These are phyloP conservation scores for Platyscapa corneri DNA, from an alignment of 1,140 invertebrate species.

Conservation along the genomic window DNA sequence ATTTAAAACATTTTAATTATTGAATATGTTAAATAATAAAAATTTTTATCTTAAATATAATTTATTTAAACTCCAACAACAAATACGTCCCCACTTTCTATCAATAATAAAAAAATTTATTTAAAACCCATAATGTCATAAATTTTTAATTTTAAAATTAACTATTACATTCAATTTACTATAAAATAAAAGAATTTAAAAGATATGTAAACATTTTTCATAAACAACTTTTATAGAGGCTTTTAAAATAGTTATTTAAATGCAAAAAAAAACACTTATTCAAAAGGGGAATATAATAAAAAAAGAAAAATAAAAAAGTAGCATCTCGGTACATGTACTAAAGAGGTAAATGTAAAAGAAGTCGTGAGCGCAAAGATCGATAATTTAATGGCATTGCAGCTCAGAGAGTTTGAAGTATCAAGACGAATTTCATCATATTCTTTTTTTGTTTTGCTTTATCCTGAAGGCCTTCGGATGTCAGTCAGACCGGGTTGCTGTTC, in stretches of 20 bases:
- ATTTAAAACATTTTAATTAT: no score
- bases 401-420: slow-evolving; percentile 47
- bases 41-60: no score
- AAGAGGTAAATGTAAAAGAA: slow-evolving; percentile 3
- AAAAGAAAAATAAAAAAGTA: background rate
- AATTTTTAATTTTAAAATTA: no score
- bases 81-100: no score
- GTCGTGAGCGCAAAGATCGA: slow-evolving; percentile 10
- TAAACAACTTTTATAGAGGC: background rate
- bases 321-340: background rate
- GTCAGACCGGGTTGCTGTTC: slow-evolving; percentile 58
- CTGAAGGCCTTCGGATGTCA: slow-evolving; percentile 60
- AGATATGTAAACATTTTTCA: no score
- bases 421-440: slow-evolving; percentile 53
- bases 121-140: no score
- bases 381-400: slow-evolving; percentile 42
- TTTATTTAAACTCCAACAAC: no score
- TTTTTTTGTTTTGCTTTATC: slow-evolving; percentile 41
- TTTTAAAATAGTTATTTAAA: background rate
- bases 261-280: background rate
- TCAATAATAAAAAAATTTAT: no score
- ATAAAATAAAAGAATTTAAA: no score
- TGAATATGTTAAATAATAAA: no score
- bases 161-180: no score
- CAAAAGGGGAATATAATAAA: no score